Conservation (phyloP, 2,797 vertebrate species). For the Rhynchonycteris naso region DNA sequence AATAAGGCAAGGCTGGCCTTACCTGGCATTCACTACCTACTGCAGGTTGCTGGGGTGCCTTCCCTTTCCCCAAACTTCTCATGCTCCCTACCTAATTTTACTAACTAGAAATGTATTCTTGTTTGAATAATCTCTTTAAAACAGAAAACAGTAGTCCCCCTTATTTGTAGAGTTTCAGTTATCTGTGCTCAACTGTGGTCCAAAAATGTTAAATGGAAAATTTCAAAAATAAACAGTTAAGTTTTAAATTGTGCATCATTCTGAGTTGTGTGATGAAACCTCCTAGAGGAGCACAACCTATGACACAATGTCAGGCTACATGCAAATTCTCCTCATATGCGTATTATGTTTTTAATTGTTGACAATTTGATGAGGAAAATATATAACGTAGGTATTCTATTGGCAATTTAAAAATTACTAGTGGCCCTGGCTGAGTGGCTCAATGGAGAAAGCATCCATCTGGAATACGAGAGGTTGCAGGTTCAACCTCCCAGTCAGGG, state of each 20-base stretch:
- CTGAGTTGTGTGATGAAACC: not conserved
- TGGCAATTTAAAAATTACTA: not conserved
- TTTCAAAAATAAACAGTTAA: not conserved
- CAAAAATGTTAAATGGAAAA: not conserved
- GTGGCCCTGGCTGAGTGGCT: not conserved
- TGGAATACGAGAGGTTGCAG: too few species aligned
- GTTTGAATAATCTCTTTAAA: slow-evolving; percentile 37
- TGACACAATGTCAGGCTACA: not conserved
- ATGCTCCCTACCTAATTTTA: slow-evolving; percentile 15
- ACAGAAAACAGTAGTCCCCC: not conserved
- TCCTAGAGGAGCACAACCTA: not conserved
- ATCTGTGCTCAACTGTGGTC: not conserved
- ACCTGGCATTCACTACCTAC: not conserved
- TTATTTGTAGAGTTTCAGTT: not conserved
- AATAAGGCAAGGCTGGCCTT: not conserved
- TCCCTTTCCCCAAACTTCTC: not conserved
- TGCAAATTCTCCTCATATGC: not conserved
- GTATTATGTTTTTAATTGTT: not conserved
- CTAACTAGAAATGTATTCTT: not conserved
- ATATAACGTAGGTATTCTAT: not conserved
- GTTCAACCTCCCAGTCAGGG: too few species aligned
- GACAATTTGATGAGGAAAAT: not conserved
- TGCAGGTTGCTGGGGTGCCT: not conserved
- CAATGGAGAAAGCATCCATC: too few species aligned
- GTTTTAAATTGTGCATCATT: not conserved